A percentile compares a stretch with the other conserved stretches of the same genome.
phyloP scores from a whole-genome alignment of 2,113 vertebrate species.

The Sclerurus mexicanus region DNA sequence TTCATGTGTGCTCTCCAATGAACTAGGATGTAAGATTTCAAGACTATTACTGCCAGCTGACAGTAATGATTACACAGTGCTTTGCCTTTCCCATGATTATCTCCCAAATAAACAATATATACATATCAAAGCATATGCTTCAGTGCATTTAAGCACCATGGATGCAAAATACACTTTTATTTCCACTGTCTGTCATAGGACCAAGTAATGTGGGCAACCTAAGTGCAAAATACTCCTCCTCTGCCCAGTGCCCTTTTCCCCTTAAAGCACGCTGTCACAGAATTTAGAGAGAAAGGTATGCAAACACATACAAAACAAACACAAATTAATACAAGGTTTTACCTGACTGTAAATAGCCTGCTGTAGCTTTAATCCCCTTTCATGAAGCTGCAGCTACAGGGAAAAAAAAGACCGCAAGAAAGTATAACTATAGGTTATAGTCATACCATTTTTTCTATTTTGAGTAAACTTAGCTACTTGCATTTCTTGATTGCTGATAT shows the following conservation, averaged over 20 bases:
- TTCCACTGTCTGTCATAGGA: neutral
- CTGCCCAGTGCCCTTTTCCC: neutral
- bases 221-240: neutral
- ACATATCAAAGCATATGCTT: neutral
- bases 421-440: neutral
- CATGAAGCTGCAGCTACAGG: slow-evolving; percentile 89
- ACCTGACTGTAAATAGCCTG: slow-evolving; percentile 91
- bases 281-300: neutral
- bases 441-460: neutral
- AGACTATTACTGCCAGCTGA: neutral
- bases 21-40: neutral
- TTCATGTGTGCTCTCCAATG: rapidly evolving
- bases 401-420: neutral
- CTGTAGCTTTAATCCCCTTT: slow-evolving; percentile 92
- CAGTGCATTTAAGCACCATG: neutral
- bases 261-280: neutral
- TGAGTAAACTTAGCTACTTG: neutral
- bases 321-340: neutral
- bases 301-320: neutral
- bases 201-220: rapidly evolving
- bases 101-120: neutral
- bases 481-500: neutral
- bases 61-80: neutral
- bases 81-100: neutral
- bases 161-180: neutral